Conservation (phyloP, 2,888 invertebrate species). For the Litoditis marina region DNA sequence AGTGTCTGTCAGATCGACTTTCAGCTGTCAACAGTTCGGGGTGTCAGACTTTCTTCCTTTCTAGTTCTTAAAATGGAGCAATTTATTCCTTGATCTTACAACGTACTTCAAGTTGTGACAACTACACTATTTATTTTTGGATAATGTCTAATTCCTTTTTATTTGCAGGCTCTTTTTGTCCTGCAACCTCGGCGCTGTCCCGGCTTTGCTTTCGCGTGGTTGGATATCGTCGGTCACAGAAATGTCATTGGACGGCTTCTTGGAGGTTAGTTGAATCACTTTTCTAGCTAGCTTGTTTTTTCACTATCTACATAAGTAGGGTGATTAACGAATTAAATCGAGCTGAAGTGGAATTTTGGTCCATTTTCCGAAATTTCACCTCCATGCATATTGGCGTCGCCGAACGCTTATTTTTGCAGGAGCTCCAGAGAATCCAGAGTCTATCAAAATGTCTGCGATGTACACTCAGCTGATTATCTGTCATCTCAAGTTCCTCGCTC, state of each 20-base stretch:
- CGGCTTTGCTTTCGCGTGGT: slow-evolving; percentile 95
- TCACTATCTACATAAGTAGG: too few species aligned
- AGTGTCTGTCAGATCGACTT: too few species aligned
- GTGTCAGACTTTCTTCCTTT: not conserved
- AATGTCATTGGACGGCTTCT: slow-evolving; percentile 48
- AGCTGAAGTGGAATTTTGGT: too few species aligned
- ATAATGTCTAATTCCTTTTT: too few species aligned
- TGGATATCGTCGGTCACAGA: slow-evolving; percentile 89
- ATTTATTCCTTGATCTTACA: slow-evolving; percentile 48
- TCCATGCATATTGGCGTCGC: too few species aligned
- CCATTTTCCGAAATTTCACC: not conserved
- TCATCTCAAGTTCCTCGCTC: slow-evolving; percentile 91
- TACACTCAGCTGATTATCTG: slow-evolving; percentile 93
- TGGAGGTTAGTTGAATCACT: slow-evolving; percentile 3
- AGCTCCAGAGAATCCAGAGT: slow-evolving; percentile 26
- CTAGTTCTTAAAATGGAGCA: slow-evolving; percentile 1
- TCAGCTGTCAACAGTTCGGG: too few species aligned
- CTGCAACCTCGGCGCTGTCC: slow-evolving; percentile 87
- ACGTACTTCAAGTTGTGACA: slow-evolving; percentile 68
- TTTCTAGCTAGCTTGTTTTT: too few species aligned
- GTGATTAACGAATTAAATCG: too few species aligned
- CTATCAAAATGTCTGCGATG: slow-evolving; percentile 66
- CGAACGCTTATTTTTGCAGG: not conserved
- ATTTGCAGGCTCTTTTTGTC: slow-evolving; percentile 76
- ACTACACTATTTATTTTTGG: too few species aligned